Percentiles rank a stretch among this genome's conserved stretches.
phyloP scores from a whole-genome alignment of 2,888 invertebrate genomes.

The Cyclophora albipunctata region DNA sequence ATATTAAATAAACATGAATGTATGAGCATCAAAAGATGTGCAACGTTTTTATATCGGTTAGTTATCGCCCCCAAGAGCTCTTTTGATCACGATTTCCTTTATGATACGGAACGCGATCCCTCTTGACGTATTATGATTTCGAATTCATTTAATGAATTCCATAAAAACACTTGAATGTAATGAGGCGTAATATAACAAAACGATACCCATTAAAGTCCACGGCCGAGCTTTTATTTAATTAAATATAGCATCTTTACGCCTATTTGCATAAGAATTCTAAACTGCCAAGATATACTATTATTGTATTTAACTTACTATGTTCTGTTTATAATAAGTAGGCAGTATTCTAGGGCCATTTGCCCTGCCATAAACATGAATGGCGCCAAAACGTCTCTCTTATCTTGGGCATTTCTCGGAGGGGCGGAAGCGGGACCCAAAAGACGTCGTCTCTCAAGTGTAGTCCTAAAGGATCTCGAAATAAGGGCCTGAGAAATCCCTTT shows the following conservation, averaged over 20 bases:
- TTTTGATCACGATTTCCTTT: not conserved
- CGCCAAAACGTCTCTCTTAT: slow-evolving; percentile 75
- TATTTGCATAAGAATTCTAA: too few relatives aligned
- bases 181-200: too few relatives aligned
- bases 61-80: too few relatives aligned
- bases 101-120: not conserved
- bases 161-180: too few relatives aligned
- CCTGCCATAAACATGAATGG: slow-evolving; percentile 74
- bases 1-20: too few relatives aligned
- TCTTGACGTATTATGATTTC: too few relatives aligned
- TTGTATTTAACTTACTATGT: slow-evolving; percentile 27
- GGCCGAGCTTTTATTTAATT: too few relatives aligned
- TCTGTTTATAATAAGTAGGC: slow-evolving; percentile 71
- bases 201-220: too few relatives aligned
- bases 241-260: too few relatives aligned
- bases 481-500: slow-evolving; percentile 61
- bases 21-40: too few relatives aligned
- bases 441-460: slow-evolving; percentile 67
- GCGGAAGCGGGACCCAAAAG: slow-evolving; percentile 67
- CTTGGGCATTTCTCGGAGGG: slow-evolving; percentile 69
- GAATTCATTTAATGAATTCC: too few relatives aligned
- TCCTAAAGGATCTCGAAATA: slow-evolving; percentile 70
- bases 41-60: too few relatives aligned
- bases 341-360: slow-evolving; percentile 70
- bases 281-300: slow-evolving; percentile 2